Evolutionary conservation across 1,140 invertebrate genomes (phyloP).

Genomic region (Drosophila biarmipes): DNA sequence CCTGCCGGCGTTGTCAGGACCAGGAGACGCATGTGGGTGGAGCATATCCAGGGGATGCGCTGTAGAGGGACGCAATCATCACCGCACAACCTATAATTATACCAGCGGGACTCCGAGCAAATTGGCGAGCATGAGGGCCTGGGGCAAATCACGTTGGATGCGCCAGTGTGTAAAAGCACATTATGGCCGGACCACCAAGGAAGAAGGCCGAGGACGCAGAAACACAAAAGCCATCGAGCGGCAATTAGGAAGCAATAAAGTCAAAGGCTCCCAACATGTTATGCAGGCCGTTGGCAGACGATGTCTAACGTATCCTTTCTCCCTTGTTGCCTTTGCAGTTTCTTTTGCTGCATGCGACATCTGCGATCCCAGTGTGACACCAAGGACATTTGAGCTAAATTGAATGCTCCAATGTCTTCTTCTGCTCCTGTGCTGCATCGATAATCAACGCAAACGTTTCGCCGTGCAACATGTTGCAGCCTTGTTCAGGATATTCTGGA

Average conservation of each 20-base stretch:
- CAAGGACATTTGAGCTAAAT: constrained; percentile 64
- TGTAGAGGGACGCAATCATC: constrained; percentile 13
- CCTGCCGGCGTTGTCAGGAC: constrained; percentile 53
- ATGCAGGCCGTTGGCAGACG: constrained; percentile 30
- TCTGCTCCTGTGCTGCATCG: constrained; percentile 14
- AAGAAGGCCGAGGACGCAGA: constrained; percentile 1
- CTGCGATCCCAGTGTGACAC: constrained; percentile 44
- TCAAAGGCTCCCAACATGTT: constrained; percentile 55
- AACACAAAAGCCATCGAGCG: constrained; percentile 6
- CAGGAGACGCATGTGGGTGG: constrained; percentile 13
- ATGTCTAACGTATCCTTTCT: constrained; percentile 16
- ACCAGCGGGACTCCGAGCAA: constrained; percentile 73
- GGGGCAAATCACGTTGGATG: constrained; percentile 32
- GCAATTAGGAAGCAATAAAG: constrained; percentile 78
- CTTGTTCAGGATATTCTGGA: constrained; percentile 73
- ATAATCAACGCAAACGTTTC: constrained; percentile 55
- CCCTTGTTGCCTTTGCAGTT: not conserved
- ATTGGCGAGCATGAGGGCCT: constrained; percentile 44
- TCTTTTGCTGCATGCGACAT: constrained; percentile 64
- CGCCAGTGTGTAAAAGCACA: constrained; percentile 43
- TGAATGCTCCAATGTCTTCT: constrained; percentile 49
- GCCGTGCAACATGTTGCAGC: constrained; percentile 69
- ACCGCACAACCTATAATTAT: constrained; percentile 65
- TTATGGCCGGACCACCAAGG: constrained; percentile 33
- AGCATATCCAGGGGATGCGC: not conserved